phyloP scores from a whole-genome alignment of 2,113 vertebrate species.

The Andinoacara biseriatus region DNA sequence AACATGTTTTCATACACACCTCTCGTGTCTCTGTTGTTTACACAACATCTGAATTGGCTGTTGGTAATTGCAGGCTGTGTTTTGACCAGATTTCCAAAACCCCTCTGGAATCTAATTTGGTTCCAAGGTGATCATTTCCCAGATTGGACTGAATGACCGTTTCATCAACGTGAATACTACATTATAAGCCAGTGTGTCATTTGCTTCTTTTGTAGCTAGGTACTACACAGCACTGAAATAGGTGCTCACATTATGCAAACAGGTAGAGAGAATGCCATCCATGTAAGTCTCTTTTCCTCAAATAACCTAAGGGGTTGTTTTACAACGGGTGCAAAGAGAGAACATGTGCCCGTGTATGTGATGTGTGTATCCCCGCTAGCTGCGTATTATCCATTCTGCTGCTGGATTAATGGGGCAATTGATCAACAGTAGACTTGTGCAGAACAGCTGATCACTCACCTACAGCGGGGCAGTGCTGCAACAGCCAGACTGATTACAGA shows the following conservation, averaged over 20 bases:
- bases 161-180: conserved; percentile 21
- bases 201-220: neutral
- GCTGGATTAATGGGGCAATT: conserved; percentile 77
- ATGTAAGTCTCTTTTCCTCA: conserved; percentile 13
- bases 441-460: conserved; percentile 74
- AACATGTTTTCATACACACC: too few species aligned
- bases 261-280: neutral
- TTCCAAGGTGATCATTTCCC: conserved; percentile 20
- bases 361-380: conserved; percentile 47
- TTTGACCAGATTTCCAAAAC: conserved; percentile 25
- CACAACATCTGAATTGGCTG: neutral
- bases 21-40: conserved; percentile 6
- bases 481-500: conserved; percentile 66
- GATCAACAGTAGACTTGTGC: conserved; percentile 71
- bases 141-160: conserved; percentile 2
- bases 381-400: conserved; percentile 66
- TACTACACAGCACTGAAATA: conserved; percentile 28
- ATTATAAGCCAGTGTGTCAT: neutral
- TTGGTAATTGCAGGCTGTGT: conserved; percentile 25
- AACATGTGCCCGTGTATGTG: conserved; percentile 42
- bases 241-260: conserved; percentile 56
- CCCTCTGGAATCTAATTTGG: conserved; percentile 24
- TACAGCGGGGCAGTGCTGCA: conserved; percentile 53
- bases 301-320: conserved; percentile 65
- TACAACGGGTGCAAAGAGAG: conserved; percentile 45